These are phyloP conservation scores for Otolemur crassicaudatus DNA, from an alignment of 2,797 vertebrate genomes.

Conservation along the genomic window DNA sequence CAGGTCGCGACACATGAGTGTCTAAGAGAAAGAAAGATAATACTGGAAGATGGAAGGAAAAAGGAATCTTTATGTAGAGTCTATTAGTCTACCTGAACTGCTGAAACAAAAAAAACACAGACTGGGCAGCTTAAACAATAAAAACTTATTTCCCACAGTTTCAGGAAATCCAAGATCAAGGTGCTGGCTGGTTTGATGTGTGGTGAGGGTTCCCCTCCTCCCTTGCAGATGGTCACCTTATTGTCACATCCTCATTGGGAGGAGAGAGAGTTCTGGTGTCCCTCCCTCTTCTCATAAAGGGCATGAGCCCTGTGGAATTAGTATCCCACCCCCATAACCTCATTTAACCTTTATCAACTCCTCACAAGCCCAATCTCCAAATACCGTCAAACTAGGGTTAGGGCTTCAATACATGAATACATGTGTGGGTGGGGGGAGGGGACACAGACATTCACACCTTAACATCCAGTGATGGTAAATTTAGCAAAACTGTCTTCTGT, in stretches of 20 bases:
- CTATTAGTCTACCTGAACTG: background rate
- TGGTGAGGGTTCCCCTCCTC: background rate
- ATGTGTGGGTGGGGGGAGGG: no score
- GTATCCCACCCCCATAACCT: background rate
- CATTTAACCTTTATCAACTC: background rate
- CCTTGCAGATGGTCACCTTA: background rate
- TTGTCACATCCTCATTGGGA: background rate
- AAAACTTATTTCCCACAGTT: background rate
- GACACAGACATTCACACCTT: background rate
- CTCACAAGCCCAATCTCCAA: background rate
- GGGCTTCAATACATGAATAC: background rate
- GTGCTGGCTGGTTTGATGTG: background rate
- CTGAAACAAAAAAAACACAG: background rate
- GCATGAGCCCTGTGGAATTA: background rate
- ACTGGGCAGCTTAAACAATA: background rate
- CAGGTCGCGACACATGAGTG: background rate
- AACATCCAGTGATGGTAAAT: background rate
- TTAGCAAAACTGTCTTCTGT: background rate
- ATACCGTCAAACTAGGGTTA: background rate
- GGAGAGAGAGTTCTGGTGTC: background rate
- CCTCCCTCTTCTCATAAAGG: background rate
- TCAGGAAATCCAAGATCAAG: background rate
- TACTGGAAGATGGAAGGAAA: background rate
- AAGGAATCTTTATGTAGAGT: no score
- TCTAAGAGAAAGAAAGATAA: background rate